phyloP scores from a whole-genome alignment of 2,888 invertebrate species.

The Polyommatus iphigenia region DNA sequence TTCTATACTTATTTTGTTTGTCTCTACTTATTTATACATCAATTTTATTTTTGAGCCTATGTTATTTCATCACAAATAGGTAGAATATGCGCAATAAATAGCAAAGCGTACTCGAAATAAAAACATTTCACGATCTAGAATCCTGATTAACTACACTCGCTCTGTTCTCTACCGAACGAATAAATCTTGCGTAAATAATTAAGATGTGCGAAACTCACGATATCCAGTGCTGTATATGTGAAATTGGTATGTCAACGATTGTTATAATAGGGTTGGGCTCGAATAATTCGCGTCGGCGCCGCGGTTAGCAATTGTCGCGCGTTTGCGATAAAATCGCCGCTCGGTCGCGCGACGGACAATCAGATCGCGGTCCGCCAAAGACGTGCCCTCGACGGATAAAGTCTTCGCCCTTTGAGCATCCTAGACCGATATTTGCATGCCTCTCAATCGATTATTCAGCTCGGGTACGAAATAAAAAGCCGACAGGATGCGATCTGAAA shows the following conservation, averaged over 20 bases:
- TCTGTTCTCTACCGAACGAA: slow-evolving; percentile 21
- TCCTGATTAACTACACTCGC: neutral
- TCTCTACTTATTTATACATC: neutral
- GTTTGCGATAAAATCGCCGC: slow-evolving; percentile 39
- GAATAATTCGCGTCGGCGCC: slow-evolving; percentile 73
- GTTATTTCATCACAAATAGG: neutral
- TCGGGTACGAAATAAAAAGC: slow-evolving; percentile 38
- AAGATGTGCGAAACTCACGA: slow-evolving; percentile 16
- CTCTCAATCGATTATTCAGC: slow-evolving; percentile 40
- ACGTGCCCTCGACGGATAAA: slow-evolving; percentile 73
- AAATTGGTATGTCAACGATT: slow-evolving; percentile 50
- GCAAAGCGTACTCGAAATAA: neutral
- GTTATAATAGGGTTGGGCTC: slow-evolving; percentile 51
- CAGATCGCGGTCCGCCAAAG: slow-evolving; percentile 75
- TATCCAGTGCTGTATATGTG: slow-evolving; percentile 36
- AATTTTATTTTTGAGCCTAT: neutral
- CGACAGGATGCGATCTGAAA: slow-evolving; percentile 44
- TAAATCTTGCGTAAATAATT: slow-evolving; percentile 30
- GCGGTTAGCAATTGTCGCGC: slow-evolving; percentile 76
- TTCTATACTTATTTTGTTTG: neutral
- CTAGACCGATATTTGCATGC: slow-evolving; percentile 52
- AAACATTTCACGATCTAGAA: neutral
- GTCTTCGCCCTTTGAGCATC: slow-evolving; percentile 76
- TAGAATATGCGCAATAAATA: neutral
- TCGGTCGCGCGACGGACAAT: slow-evolving; percentile 67